These are phyloP conservation scores for Macrophya alboannulata DNA, from an alignment of 2,888 invertebrate genomes.

Conservation along the genomic window DNA sequence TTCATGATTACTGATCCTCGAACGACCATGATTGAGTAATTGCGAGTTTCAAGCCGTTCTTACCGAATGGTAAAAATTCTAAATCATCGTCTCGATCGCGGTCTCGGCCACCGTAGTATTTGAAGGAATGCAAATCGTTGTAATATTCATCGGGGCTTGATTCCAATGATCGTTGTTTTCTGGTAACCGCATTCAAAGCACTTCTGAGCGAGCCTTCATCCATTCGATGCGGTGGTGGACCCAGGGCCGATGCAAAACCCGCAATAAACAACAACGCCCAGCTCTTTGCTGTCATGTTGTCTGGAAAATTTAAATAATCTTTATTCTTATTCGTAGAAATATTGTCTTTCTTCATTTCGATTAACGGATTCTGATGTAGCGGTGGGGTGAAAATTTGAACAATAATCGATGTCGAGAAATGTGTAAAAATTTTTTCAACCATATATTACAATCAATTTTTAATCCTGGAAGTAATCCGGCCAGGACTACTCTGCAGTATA, in stretches of 20 bases:
- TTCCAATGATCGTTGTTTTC: slow-evolving; percentile 79
- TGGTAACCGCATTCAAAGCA: slow-evolving; percentile 80
- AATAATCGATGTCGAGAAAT: not conserved
- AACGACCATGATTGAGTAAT: not conserved
- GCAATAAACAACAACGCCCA: slow-evolving; percentile 46
- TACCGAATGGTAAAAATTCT: slow-evolving; percentile 72
- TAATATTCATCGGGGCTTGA: slow-evolving; percentile 70
- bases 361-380: not conserved
- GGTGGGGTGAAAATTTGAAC: not conserved
- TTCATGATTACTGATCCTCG: not conserved
- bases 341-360: slow-evolving; percentile 5
- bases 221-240: slow-evolving; percentile 65
- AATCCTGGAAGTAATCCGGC: not conserved
- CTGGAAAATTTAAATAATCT: slow-evolving; percentile 41
- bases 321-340: slow-evolving; percentile 9
- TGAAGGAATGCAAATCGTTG: slow-evolving; percentile 71
- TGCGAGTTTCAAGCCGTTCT: slow-evolving; percentile 11
- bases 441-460: not conserved
- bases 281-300: slow-evolving; percentile 39
- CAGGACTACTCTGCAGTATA: not conserved
- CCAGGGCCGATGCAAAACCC: slow-evolving; percentile 62
- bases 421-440: not conserved
- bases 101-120: slow-evolving; percentile 70
- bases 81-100: slow-evolving; percentile 69
- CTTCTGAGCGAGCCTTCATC: slow-evolving; percentile 79